Percentiles rank a stretch among this genome's conserved stretches.
phyloP scores from a whole-genome alignment of 2,113 vertebrate species.

The Malurus cyaneus region DNA sequence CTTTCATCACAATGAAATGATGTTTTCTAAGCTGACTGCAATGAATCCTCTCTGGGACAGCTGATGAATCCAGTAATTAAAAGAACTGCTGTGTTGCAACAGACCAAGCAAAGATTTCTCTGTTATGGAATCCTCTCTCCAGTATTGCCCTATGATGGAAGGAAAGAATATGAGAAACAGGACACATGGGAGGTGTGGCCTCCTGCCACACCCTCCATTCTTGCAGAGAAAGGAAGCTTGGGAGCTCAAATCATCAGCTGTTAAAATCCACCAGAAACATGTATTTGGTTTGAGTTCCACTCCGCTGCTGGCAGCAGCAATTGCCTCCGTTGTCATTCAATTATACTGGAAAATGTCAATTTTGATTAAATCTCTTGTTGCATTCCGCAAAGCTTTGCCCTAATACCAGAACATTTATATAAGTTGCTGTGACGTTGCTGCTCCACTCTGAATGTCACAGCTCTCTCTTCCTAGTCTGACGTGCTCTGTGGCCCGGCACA shows the following conservation, averaged over 20 bases:
- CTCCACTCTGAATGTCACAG: background rate
- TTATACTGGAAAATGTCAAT: background rate
- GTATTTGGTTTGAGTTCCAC: background rate
- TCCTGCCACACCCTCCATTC: background rate
- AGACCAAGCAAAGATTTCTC: background rate
- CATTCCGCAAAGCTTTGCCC: background rate
- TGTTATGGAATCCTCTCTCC: background rate
- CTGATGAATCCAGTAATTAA: background rate
- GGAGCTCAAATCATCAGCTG: rapidly evolving
- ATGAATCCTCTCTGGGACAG: background rate
- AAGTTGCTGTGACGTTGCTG: background rate
- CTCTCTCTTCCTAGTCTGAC: rapidly evolving
- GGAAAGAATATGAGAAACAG: background rate
- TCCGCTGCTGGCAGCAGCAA: background rate
- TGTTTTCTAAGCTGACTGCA: background rate
- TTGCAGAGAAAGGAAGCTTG: background rate
- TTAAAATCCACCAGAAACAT: background rate
- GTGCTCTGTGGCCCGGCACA: rapidly evolving
- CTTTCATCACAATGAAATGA: background rate
- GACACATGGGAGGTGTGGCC: background rate
- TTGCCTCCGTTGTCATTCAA: background rate
- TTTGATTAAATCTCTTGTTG: slow-evolving; percentile 33
- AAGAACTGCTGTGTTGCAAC: background rate
- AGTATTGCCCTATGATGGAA: background rate
- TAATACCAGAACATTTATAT: slow-evolving; percentile 19